Conservation (phyloP, 2,888 invertebrate genomes). For the Ligdia adustata region DNA sequence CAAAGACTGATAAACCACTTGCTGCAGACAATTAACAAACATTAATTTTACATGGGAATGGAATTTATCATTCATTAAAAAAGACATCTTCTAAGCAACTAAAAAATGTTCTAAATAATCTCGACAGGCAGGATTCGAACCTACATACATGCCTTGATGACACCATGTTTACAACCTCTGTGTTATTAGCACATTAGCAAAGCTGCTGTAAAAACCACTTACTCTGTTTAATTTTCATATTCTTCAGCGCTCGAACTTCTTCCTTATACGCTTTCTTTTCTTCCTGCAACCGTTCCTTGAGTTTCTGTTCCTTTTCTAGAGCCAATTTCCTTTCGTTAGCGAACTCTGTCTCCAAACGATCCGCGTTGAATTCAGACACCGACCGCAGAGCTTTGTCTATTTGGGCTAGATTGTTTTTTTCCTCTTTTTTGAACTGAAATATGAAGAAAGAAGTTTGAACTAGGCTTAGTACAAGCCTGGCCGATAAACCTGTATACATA, state of each 20-base stretch:
- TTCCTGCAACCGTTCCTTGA: slow-evolving; percentile 41
- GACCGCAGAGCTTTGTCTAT: slow-evolving; percentile 90
- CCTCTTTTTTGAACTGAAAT: slow-evolving; percentile 93
- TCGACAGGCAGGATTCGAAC: too few species aligned
- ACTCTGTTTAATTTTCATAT: slow-evolving; percentile 50
- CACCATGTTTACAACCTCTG: too few species aligned
- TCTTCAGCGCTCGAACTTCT: slow-evolving; percentile 52
- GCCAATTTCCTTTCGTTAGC: slow-evolving; percentile 50
- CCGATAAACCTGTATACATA: too few species aligned
- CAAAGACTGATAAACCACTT: too few species aligned
- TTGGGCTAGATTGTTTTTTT: slow-evolving; percentile 88
- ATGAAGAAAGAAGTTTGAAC: not conserved
- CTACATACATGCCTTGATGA: too few species aligned
- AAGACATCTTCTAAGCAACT: too few species aligned
- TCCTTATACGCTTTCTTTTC: slow-evolving; percentile 80
- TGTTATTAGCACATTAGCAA: too few species aligned
- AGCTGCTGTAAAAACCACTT: slow-evolving; percentile 36
- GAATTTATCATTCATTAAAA: too few species aligned
- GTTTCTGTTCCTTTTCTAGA: slow-evolving; percentile 37
- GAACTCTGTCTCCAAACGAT: slow-evolving; percentile 59
- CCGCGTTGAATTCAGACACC: slow-evolving; percentile 87
- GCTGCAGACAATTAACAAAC: too few species aligned
- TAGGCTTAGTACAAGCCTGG: not conserved
- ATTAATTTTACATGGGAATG: too few species aligned
- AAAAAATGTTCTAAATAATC: too few species aligned